Percentiles rank a stretch among this genome's conserved stretches.
These are phyloP conservation scores for Lepidurus apus DNA, from an alignment of 1,140 invertebrate genomes.

Conservation along the genomic window DNA sequence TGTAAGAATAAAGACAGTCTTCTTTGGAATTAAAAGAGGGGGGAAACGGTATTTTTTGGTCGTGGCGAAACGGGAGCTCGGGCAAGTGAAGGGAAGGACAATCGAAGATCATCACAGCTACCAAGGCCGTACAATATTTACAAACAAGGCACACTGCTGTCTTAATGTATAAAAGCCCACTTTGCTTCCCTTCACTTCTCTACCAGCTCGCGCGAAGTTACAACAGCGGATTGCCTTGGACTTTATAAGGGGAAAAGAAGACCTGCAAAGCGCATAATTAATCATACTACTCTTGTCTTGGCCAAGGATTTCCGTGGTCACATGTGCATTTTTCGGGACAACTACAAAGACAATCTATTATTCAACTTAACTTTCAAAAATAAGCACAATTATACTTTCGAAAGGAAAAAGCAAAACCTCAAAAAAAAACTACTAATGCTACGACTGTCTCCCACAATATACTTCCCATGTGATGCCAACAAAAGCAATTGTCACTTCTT, in stretches of 20 bases:
- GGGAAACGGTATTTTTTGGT: not conserved
- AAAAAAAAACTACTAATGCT: too few relatives aligned
- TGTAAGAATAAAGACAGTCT: not conserved
- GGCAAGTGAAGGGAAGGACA: not conserved
- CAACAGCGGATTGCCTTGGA: not conserved
- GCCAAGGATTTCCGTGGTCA: not conserved
- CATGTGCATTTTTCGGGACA: not conserved
- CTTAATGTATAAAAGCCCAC: not conserved
- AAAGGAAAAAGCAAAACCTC: too few relatives aligned
- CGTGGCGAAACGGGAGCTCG: not conserved
- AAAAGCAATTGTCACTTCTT: too few relatives aligned
- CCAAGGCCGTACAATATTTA: slow-evolving; percentile 21
- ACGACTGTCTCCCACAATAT: too few relatives aligned
- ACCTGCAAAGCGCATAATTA: not conserved
- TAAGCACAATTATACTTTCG: too few relatives aligned
- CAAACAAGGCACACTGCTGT: slow-evolving; percentile 1
- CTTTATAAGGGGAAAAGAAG: not conserved
- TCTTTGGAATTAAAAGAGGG: not conserved
- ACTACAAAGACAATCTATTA: too few relatives aligned
- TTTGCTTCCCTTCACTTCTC: not conserved
- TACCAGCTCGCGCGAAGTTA: not conserved
- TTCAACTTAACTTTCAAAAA: too few relatives aligned
- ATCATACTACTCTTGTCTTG: not conserved
- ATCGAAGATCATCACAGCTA: not conserved
- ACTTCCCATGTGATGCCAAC: too few relatives aligned